Conservation (phyloP, 2,888 invertebrate species). For the Smittia sp. region DNA sequence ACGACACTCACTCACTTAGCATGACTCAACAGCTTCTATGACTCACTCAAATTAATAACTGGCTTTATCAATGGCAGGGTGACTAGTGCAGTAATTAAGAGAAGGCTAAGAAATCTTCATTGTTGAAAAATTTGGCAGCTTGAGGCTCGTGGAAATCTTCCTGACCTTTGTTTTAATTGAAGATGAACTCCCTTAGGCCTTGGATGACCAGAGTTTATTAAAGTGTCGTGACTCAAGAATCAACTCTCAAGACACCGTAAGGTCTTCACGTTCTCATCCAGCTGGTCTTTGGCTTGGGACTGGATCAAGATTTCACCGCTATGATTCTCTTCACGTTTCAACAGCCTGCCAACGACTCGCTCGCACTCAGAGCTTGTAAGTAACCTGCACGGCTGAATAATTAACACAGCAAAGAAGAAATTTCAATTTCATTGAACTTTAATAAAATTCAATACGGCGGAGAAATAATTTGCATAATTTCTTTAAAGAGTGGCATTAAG, state of each 20-base stretch:
- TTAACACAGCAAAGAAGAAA: slow-evolving; percentile 15
- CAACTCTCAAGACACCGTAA: no score
- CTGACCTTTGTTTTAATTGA: background rate
- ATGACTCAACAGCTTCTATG: background rate
- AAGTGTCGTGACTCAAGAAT: no score
- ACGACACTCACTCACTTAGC: background rate
- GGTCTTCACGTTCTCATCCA: background rate
- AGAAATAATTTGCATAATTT: slow-evolving; percentile 1
- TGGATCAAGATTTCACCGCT: background rate
- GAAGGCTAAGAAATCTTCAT: no score
- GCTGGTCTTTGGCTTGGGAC: background rate
- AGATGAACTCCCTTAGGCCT: no score
- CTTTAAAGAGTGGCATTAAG: background rate
- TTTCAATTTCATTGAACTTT: slow-evolving; percentile 29
- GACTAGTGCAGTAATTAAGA: background rate
- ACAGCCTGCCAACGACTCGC: background rate
- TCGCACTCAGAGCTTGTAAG: background rate
- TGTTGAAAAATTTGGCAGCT: no score
- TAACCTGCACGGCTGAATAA: background rate
- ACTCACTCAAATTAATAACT: slow-evolving; percentile 2
- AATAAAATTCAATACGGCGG: background rate
- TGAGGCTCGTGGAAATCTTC: background rate
- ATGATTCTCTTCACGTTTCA: background rate
- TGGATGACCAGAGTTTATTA: no score
- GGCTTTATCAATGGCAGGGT: background rate